Conservation (phyloP, 2,888 invertebrate genomes). For the Eupeodes latifasciatus region DNA sequence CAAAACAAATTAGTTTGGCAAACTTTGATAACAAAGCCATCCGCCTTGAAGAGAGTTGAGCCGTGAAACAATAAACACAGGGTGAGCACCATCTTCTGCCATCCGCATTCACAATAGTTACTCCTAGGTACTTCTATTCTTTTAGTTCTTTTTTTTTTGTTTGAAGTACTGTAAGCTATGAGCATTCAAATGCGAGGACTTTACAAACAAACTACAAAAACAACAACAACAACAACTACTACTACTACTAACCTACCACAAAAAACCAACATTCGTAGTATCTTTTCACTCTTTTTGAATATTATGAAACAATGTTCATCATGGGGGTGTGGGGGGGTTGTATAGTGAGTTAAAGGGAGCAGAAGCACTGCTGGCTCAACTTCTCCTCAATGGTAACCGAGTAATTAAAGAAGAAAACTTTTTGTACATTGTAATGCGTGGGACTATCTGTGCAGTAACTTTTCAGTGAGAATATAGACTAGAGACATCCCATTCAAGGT, state of each 20-base stretch:
- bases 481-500: slow-evolving; percentile 13
- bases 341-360: neutral
- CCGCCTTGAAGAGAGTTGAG: slow-evolving; percentile 51
- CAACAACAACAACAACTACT: neutral
- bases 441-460: slow-evolving; percentile 68
- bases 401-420: slow-evolving; percentile 76
- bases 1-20: slow-evolving; percentile 75
- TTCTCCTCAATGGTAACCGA: slow-evolving; percentile 57
- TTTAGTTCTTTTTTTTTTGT: too few relatives aligned
- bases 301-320: slow-evolving; percentile 47
- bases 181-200: slow-evolving; percentile 19
- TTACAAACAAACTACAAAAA: neutral
- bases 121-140: too few relatives aligned
- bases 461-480: slow-evolving; percentile 8
- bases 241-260: neutral
- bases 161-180: neutral
- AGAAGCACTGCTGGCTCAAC: slow-evolving; percentile 32
- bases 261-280: slow-evolving; percentile 22
- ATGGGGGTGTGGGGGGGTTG: neutral
- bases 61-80: slow-evolving; percentile 39
- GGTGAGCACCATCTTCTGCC: slow-evolving; percentile 36
- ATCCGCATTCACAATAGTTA: slow-evolving; percentile 39
- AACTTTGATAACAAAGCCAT: slow-evolving; percentile 76
- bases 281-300: slow-evolving; percentile 46
- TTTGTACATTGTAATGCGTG: slow-evolving; percentile 61